These are phyloP conservation scores for Crotalus horridus DNA, from an alignment of 2,113 vertebrate genomes.

Conservation along the genomic window DNA sequence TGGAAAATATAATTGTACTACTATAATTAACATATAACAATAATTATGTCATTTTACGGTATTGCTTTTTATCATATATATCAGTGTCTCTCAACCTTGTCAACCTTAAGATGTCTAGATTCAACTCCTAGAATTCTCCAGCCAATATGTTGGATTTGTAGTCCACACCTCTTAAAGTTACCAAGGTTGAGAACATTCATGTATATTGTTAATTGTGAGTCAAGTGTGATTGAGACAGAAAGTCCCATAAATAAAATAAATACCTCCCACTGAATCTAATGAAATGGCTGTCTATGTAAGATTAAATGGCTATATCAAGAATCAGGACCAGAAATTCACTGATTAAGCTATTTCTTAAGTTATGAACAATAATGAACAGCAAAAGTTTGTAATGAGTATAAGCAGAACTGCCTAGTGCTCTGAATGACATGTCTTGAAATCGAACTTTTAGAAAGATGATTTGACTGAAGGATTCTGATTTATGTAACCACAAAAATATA, in stretches of 20 bases:
- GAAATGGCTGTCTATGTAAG: background rate
- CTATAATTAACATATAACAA: background rate
- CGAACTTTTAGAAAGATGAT: background rate
- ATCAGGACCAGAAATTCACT: background rate
- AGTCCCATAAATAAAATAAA: background rate
- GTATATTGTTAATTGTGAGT: background rate
- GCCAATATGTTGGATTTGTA: background rate
- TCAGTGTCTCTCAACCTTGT: background rate
- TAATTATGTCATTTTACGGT: background rate
- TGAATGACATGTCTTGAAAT: background rate
- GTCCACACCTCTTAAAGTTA: background rate
- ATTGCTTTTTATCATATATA: background rate
- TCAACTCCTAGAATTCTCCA: background rate
- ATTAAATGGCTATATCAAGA: background rate
- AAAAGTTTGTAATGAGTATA: fast-evolving
- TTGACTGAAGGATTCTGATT: background rate
- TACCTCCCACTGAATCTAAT: background rate
- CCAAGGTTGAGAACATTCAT: background rate
- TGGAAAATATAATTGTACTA: background rate
- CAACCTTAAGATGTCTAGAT: background rate
- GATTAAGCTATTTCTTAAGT: background rate
- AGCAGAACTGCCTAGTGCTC: fast-evolving
- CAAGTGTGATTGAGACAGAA: background rate
- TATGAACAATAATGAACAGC: fast-evolving
- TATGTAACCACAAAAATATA: background rate